Conservation (phyloP, 23 tunicate genomes). For the Pegea sp. region DNA sequence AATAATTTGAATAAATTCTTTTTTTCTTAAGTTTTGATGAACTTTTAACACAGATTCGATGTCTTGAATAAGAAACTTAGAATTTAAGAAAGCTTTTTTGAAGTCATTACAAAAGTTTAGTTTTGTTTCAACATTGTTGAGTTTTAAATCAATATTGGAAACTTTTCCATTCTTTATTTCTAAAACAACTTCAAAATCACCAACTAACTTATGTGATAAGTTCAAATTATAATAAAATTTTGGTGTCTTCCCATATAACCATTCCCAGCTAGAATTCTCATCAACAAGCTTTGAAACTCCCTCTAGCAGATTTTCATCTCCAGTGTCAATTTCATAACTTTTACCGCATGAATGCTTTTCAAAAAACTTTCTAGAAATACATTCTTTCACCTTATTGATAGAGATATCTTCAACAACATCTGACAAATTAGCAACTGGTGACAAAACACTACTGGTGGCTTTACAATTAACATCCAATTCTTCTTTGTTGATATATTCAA, state of each 20-base stretch:
- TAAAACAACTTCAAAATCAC: too few species aligned
- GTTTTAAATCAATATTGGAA: too few species aligned
- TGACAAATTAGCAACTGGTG: constrained; percentile 25
- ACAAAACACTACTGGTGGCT: constrained; percentile 56
- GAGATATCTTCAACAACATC: constrained; percentile 11
- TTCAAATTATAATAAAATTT: constrained; percentile 9
- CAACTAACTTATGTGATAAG: too few species aligned
- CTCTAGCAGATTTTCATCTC: constrained; percentile 10
- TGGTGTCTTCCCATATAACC: constrained; percentile 82
- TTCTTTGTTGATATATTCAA: constrained; percentile 6
- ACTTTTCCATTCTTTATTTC: too few species aligned
- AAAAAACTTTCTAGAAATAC: constrained; percentile 9
- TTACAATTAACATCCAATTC: constrained; percentile 10
- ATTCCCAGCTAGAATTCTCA: constrained; percentile 28
- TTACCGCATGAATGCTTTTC: not conserved
- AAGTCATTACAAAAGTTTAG: too few species aligned
- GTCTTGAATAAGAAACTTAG: too few species aligned
- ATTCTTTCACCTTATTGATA: constrained; percentile 13
- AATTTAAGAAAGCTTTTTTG: too few species aligned
- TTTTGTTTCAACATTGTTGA: too few species aligned
- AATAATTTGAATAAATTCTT: too few species aligned
- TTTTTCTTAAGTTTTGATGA: too few species aligned
- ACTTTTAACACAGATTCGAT: too few species aligned
- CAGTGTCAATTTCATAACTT: constrained; percentile 18
- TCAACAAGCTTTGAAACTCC: constrained; percentile 5